A percentile compares a stretch with the other conserved stretches of the same genome.
phyloP scores from a whole-genome alignment of 2,888 invertebrate genomes.

The Nematopogon swammerdamellus region DNA sequence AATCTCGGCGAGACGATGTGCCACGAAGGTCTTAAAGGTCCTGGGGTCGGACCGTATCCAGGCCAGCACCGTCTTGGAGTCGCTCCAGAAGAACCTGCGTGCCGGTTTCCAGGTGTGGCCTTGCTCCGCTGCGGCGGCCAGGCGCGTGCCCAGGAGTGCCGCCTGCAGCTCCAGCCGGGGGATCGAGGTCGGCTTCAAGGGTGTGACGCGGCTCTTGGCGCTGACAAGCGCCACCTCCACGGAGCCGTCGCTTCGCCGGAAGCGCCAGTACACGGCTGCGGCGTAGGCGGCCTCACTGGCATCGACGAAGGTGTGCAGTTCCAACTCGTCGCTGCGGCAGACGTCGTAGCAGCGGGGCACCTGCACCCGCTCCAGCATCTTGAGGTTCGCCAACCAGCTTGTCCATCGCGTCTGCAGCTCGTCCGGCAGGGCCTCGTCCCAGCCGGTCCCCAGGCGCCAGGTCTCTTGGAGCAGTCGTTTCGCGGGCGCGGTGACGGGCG shows the following conservation, averaged over 20 bases:
- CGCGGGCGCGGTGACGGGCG: conserved; percentile 2
- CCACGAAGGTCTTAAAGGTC: conserved; percentile 7
- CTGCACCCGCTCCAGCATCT: conserved; percentile 8
- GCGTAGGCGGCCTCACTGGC: conserved; percentile 14
- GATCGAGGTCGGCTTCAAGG: conserved; percentile 7
- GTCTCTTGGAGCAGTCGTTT: conserved; percentile 5
- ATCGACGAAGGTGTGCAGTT: conserved; percentile 14
- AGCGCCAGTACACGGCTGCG: conserved; percentile 13
- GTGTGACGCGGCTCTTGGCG: conserved; percentile 9
- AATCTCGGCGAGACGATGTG: conserved; percentile 12
- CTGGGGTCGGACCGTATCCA: conserved; percentile 12
- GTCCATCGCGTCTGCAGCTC: too few relatives aligned
- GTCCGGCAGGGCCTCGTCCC: conserved; percentile 11
- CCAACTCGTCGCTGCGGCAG: conserved; percentile 7
- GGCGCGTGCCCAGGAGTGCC: conserved; percentile 6
- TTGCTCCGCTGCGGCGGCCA: not conserved
- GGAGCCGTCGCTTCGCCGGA: conserved; percentile 5
- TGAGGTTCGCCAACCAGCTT: not conserved
- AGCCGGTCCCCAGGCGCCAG: conserved; percentile 8
- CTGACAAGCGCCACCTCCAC: conserved; percentile 11
- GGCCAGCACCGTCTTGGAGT: conserved; percentile 11
- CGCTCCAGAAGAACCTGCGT: conserved; percentile 9
- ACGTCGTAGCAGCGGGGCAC: conserved; percentile 5
- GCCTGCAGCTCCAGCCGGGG: conserved; percentile 11
- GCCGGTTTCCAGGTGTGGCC: not conserved